A percentile compares a stretch with the other conserved stretches of the same genome.
phyloP scores from a whole-genome alignment of 2,888 invertebrate genomes.

The Drosophila subsilvestris region DNA sequence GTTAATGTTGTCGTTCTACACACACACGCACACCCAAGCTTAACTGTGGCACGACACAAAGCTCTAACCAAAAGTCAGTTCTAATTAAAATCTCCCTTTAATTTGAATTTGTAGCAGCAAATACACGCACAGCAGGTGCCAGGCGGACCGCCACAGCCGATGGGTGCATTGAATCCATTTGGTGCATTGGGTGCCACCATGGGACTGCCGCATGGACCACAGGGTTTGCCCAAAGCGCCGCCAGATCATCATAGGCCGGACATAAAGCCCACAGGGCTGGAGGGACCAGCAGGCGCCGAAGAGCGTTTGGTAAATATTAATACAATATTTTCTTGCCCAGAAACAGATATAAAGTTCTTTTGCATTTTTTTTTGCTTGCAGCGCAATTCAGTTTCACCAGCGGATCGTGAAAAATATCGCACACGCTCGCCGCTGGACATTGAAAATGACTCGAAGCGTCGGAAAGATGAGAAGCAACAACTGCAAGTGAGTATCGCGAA shows the following conservation, averaged over 20 bases:
- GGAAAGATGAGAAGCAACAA: conserved; percentile 91
- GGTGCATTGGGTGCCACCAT: conserved; percentile 84
- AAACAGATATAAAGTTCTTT: background rate
- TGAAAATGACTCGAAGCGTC: conserved; percentile 90
- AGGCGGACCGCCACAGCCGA: conserved; percentile 85
- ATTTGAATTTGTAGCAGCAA: conserved; percentile 89
- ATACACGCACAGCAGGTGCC: conserved; percentile 94
- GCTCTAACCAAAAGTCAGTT: background rate
- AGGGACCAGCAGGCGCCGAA: conserved; percentile 85
- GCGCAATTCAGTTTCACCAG: conserved; percentile 93
- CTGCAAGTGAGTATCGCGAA: conserved; percentile 89
- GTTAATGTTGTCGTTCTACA: conserved; percentile 65
- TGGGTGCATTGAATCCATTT: conserved; percentile 85
- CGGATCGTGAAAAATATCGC: conserved; percentile 92
- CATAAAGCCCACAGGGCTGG: conserved; percentile 84
- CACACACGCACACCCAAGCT: conserved; percentile 24
- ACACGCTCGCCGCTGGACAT: conserved; percentile 91
- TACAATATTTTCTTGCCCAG: background rate
- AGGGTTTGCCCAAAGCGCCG: conserved; percentile 84
- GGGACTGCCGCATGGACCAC: conserved; percentile 84
- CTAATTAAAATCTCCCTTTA: conserved; percentile 24
- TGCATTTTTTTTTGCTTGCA: conserved; percentile 75
- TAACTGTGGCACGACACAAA: conserved; percentile 36
- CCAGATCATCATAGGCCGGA: conserved; percentile 84
- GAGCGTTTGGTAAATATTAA: conserved; percentile 86